Conservation (phyloP, 2,113 vertebrate genomes). For the Elanus axillaris region DNA sequence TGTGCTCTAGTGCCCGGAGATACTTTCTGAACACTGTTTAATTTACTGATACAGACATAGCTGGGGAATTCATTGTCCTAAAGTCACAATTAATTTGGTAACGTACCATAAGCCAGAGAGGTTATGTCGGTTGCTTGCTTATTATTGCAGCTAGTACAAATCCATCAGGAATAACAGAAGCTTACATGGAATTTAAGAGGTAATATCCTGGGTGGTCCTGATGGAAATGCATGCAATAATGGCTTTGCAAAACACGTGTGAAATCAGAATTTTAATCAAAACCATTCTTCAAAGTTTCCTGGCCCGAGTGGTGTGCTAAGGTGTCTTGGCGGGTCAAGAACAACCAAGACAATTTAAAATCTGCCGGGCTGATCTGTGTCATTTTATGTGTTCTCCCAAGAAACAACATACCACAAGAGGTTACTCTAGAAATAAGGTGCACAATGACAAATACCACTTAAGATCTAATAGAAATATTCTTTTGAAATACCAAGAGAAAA, state of each 20-base stretch:
- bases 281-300: neutral
- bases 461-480: neutral
- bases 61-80: neutral
- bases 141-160: neutral
- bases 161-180: neutral
- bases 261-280: neutral
- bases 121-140: neutral
- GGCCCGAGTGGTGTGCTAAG: neutral
- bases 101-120: neutral
- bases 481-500: neutral
- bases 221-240: neutral
- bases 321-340: neutral
- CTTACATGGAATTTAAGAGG: neutral
- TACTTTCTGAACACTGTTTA: neutral
- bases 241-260: neutral
- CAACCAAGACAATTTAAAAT: neutral
- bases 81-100: neutral
- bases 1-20: neutral
- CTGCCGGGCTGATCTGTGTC: neutral
- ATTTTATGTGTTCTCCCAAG: neutral
- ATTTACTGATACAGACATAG: neutral
- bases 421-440: neutral
- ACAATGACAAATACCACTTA: neutral
- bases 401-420: neutral
- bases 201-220: neutral